phyloP scores from a whole-genome alignment of 2,113 vertebrate genomes.

The Mormoops blainvillei region DNA sequence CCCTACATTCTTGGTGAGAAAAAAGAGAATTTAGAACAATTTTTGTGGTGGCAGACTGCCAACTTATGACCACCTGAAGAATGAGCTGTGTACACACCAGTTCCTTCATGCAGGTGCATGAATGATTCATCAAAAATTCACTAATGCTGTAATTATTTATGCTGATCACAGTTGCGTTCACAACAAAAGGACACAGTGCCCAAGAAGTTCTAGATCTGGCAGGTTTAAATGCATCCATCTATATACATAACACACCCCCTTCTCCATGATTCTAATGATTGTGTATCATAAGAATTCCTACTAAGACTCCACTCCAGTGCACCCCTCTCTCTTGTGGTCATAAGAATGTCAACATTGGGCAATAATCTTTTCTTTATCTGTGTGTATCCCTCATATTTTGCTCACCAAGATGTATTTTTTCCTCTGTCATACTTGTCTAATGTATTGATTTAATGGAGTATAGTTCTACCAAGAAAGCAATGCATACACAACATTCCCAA shows the following conservation, averaged over 20 bases:
- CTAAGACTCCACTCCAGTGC: background rate
- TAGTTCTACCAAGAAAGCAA: conserved; percentile 19
- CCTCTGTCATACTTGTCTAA: background rate
- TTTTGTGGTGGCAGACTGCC: background rate
- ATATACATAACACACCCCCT: background rate
- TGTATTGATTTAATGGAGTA: background rate
- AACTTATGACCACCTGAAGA: background rate
- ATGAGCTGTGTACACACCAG: background rate
- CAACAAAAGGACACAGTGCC: background rate
- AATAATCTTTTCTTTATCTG: background rate
- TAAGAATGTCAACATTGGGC: background rate
- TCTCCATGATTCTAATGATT: background rate
- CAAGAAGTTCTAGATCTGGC: background rate
- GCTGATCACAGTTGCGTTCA: background rate
- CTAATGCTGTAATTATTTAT: background rate
- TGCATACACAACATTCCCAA: background rate
- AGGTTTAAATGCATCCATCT: background rate
- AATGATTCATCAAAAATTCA: background rate
- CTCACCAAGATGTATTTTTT: background rate
- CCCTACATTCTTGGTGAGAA: background rate
- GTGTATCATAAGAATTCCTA: background rate
- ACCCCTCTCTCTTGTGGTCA: background rate
- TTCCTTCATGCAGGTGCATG: background rate
- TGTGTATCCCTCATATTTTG: background rate
- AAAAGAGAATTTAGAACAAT: background rate